Percentiles rank a stretch among this genome's conserved stretches.
phyloP scores from a whole-genome alignment of 2,113 vertebrate species.

The Anarrhichthys ocellatus region DNA sequence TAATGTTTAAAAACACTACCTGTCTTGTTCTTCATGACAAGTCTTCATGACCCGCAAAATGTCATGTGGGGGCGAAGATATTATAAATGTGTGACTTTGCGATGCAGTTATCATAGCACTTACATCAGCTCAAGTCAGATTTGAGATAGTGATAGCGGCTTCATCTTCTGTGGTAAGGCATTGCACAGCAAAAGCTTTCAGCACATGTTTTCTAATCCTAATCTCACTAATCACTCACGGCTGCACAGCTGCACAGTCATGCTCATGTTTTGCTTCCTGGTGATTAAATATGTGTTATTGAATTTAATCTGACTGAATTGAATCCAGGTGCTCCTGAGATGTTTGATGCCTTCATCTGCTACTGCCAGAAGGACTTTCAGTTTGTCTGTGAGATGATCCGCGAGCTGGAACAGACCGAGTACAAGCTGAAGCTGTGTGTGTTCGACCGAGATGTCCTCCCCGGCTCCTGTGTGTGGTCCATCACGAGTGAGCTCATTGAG shows the following conservation, averaged over 20 bases:
- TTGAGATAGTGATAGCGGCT: not conserved
- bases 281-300: not conserved
- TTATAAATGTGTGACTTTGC: not conserved
- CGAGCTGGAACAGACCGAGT: constrained; percentile 90
- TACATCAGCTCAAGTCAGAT: not conserved
- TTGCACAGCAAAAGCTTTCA: constrained; percentile 1
- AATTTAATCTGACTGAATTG: not conserved
- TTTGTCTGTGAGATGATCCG: constrained; percentile 98
- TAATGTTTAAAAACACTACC: not conserved
- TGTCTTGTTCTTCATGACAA: not conserved
- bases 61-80: not conserved
- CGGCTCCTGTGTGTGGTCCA: constrained; percentile 95
- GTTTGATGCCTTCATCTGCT: constrained; percentile 99
- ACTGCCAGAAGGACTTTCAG: constrained; percentile 91
- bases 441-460: constrained; percentile 96
- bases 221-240: not conserved
- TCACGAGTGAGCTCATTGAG: constrained; percentile 96
- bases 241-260: not conserved
- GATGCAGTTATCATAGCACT: not conserved
- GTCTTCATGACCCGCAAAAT: not conserved
- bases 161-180: not conserved
- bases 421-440: constrained; percentile 93
- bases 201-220: not conserved
- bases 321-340: constrained; percentile 81
- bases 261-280: not conserved